Base-by-base conservation (phyloP, 1,140 invertebrate species). In the Cepaea nemoralis region DNA sequence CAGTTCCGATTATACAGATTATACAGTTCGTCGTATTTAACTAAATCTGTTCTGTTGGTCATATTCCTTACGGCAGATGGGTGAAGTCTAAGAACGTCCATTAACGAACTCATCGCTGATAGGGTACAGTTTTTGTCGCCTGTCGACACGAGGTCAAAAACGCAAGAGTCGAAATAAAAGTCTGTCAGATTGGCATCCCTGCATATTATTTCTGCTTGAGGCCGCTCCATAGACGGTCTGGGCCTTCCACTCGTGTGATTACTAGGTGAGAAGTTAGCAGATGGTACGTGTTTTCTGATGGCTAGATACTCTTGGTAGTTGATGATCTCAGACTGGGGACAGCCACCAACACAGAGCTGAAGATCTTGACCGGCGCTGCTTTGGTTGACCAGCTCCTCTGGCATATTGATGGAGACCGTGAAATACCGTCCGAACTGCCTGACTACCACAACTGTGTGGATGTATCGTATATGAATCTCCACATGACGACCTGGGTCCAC, bases 121-220 rank as follows among this genome's bases (percentile, higher is more conserved):
- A 90, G 86, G 16, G 91, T 88, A 83, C 92, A 93, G 77, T 88
- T 90, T 33, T 83, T 82, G 48, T 93, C 92, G 8, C 93, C 93
- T 0, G 93, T 93, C 0, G 92, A 92, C 90, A 94, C 90, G 71
- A 93, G 88, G 86, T 94, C 93, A 85, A 94, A 94, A 69, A 94
- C 92, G 88, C 93, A 94, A 77, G 93, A 93, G 86, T 94, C 93
- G 76, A 94, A 90, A 86, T 93, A 94, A 84, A 92, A 92, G 84
- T 93, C 93, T 24, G 93, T 93, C 35, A 94, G 82, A 66, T 90
- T 88, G 10, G 88, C 86, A 24, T 89, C 83, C 24, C 89, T 85
- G 79, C 92, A 93, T 27, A 89, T 76, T 16, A 85, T 85, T 40
- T 89, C 81, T 0, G 91, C 91, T 48, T 88, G 82, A 12, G 86